Evolutionary conservation across 2,888 invertebrate genomes (phyloP).

Genomic region (Lumbricus terrestris): DNA sequence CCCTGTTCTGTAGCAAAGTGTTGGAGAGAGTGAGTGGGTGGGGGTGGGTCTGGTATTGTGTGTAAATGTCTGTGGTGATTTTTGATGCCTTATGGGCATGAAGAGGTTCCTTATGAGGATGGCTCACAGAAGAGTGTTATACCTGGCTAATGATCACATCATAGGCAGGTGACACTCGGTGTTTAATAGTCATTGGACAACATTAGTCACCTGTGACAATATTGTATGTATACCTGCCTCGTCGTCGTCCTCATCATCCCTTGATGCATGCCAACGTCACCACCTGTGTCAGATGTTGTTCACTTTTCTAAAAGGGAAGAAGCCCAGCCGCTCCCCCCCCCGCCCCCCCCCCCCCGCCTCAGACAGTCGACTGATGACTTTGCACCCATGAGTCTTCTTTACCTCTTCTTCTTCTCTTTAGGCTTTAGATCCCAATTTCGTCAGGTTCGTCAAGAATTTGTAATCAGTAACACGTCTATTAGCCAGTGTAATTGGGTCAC

Average conservation of each 20-base stretch:
- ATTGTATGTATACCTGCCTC: too few relatives aligned
- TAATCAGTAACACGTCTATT: too few relatives aligned
- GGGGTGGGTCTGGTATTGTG: neutral
- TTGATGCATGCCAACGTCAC: neutral
- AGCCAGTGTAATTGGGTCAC: too few relatives aligned
- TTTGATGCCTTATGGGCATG: neutral
- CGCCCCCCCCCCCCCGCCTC: too few relatives aligned
- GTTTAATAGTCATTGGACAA: neutral
- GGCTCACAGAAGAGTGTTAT: neutral
- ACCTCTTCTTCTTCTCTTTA: too few relatives aligned
- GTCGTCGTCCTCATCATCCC: too few relatives aligned
- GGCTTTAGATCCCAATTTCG: too few relatives aligned
- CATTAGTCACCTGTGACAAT: neutral
- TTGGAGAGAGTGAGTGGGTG: neutral
- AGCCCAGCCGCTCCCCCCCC: too few relatives aligned
- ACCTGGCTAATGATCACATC: neutral
- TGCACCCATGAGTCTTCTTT: too few relatives aligned
- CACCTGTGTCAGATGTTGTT: neutral
- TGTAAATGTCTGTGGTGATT: neutral
- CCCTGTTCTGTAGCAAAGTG: neutral
- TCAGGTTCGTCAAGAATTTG: too few relatives aligned
- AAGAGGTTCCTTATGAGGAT: neutral
- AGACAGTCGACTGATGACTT: neutral
- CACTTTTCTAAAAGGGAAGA: neutral
- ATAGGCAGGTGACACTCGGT: neutral